Evolutionary conservation across 1,140 invertebrate genomes (phyloP), one percentile per base, ranked within the genome.

Genomic region (Teleogryllus occipitalis): DNA sequence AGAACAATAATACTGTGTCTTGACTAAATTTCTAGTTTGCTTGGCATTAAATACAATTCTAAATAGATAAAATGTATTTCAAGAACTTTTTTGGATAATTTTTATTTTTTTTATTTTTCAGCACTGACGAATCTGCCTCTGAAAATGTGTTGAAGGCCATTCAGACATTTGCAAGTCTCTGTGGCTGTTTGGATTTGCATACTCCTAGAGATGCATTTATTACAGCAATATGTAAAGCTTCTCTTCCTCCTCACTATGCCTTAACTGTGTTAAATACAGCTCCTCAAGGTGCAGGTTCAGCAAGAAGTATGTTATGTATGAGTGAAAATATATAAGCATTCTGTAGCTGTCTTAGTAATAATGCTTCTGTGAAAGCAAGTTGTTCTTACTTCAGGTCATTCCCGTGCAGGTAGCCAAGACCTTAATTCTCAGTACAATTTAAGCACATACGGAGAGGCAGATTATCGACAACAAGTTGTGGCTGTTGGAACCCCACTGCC

Each of bases 231-330:
- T 99, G 97, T 85, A 96, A 97, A 85, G 95, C 95, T 7, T 97
- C 97, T 0, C 88, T 99, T 80, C 98, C 98, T 7, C 95, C 96
- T 10, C 96, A 97, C 87, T 99, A 99, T 88, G 96, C 96, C 18
- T 89, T 97, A 80, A 95, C 94, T 8, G 94, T 97, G 49, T 89
- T 98, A 75, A 94, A 93, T 81, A 88, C 88, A 75, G 87, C 89
- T 74, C 87, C 88, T 8, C 88, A 89, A 74, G 88, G 88, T 65
- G 85, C 85, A 78, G 84, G 87, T 7, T 86, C 84, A 73, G 85
- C 83, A 7, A 85, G 87, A 83, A 84, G 85, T 75, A 84, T 83
- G 0, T 75, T 82, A 82, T 80, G 82, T 39, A 39, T 39, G 27
- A 39, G 5, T 2, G 1, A 39, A 39, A 39, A 39, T 39, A 39